phyloP scores from a whole-genome alignment of 2,797 vertebrate genomes.

The Mus caroli region DNA sequence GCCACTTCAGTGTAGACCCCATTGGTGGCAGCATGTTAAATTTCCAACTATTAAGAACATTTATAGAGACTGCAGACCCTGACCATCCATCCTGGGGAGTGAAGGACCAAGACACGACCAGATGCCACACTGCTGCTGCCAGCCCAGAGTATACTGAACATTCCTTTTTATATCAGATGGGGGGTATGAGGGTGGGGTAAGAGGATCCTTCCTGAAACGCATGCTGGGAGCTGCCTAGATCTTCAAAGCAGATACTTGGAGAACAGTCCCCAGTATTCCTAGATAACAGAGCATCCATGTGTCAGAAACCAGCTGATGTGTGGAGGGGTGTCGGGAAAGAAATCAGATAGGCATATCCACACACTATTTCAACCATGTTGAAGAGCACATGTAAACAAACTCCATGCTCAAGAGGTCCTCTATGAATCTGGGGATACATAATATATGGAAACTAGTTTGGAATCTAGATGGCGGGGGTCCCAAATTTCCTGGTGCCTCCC shows the following conservation, averaged over 20 bases:
- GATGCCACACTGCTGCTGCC: not conserved
- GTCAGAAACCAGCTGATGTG: not conserved
- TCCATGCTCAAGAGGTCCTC: accelerated
- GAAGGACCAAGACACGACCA: not conserved
- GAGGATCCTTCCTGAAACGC: not conserved
- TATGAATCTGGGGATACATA: not conserved
- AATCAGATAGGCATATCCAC: not conserved
- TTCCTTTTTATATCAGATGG: not conserved
- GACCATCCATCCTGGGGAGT: not conserved
- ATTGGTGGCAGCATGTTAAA: too few species aligned
- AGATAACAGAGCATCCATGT: accelerated
- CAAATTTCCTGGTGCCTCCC: not conserved
- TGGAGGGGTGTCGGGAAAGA: accelerated
- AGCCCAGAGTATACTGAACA: too few species aligned
- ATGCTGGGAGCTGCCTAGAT: not conserved
- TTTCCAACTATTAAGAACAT: too few species aligned
- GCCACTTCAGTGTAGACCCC: not conserved
- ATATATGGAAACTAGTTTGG: not conserved
- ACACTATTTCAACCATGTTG: accelerated
- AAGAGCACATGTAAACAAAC: not conserved
- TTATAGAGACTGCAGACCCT: not conserved
- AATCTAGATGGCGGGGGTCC: not conserved
- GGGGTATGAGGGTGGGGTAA: not conserved
- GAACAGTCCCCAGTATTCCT: not conserved
- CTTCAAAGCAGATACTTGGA: not conserved